Conservation (phyloP, 2,113 vertebrate genomes). For the Anarhynchus alexandrinus region DNA sequence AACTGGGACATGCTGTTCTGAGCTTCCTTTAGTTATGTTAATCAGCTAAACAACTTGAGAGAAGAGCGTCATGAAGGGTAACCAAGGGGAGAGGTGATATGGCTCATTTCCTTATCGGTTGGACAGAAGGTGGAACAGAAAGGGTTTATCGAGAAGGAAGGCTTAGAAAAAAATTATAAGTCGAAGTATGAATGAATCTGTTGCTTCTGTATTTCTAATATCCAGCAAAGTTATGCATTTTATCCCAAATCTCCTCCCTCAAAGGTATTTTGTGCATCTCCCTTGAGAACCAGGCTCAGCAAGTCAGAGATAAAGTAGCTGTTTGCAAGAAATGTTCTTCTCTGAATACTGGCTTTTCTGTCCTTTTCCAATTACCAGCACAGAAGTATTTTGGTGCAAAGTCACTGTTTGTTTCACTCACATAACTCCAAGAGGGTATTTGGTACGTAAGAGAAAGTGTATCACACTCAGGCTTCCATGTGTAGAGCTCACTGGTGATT, state of each 20-base stretch:
- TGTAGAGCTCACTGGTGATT: not conserved
- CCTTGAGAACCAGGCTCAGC: not conserved
- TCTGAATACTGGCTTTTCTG: not conserved
- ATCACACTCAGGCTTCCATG: not conserved
- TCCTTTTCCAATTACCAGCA: not conserved
- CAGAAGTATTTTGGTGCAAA: not conserved
- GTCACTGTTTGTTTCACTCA: not conserved
- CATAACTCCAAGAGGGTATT: not conserved
- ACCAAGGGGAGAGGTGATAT: slow-evolving; percentile 31
- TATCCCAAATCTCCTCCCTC: not conserved
- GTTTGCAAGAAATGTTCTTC: not conserved
- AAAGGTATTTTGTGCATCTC: not conserved
- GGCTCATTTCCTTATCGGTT: not conserved
- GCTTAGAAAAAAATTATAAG: not conserved
- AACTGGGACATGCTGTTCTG: not conserved
- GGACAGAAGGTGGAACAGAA: not conserved
- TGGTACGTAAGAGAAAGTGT: not conserved
- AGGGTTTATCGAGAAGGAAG: not conserved
- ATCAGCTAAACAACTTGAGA: slow-evolving; percentile 28
- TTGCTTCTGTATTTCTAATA: not conserved
- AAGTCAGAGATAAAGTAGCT: not conserved
- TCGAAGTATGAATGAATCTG: not conserved
- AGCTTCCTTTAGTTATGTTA: not conserved
- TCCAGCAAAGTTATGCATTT: not conserved
- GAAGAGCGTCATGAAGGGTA: not conserved